Base-by-base conservation (phyloP, 2,113 vertebrate species). In the Acrocephalus kingi region DNA sequence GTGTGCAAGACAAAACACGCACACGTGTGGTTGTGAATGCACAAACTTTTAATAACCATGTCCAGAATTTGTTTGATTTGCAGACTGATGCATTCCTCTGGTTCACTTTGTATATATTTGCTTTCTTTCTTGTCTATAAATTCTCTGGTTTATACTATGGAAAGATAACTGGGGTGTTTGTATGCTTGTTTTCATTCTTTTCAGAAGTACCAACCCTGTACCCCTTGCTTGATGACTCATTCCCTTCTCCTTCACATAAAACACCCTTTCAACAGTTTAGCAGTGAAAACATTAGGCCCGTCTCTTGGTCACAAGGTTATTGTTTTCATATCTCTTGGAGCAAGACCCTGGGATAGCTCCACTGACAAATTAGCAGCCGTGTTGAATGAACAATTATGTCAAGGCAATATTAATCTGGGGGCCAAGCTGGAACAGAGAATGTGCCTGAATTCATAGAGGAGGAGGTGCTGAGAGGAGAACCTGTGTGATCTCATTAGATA, bases 301-400 rank as follows among this genome's bases (percentile, higher is more conserved):
- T 89, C 92, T 92, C 80, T 94, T 95, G 93, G 90, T 96, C 93
- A 96, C 87, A 90, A 89, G 96, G 76, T 90, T 96, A 94, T 96
- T 97, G 96, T 97, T 97, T 97, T 96, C 95, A 92, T 95, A 97
- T 95, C 95, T 96, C 85, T 96, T 76, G 41, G 90, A 97, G 96
- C 93, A 95, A 83, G 93, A 95, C 94, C 91, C 95, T 93, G 89
- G 95, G 89, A 96, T 89, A 95, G 28, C 59, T 96, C 58, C 63
- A 52, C 93, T 95, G 90, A 94, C 89, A 97, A 97, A 97, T 96
- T 94, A 95, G 87, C 82, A 87, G 95, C 63, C 1, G 13, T 93
- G 89, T 93, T 96, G 96, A 96, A 95, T 94, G 96, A 96, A 92
- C 96, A 93, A 84, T 96, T 96, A 95, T 33, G 20, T 93, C 93